Conservation (phyloP, 2,113 vertebrate species). For the Gnathonemus echidnorhynchus region DNA sequence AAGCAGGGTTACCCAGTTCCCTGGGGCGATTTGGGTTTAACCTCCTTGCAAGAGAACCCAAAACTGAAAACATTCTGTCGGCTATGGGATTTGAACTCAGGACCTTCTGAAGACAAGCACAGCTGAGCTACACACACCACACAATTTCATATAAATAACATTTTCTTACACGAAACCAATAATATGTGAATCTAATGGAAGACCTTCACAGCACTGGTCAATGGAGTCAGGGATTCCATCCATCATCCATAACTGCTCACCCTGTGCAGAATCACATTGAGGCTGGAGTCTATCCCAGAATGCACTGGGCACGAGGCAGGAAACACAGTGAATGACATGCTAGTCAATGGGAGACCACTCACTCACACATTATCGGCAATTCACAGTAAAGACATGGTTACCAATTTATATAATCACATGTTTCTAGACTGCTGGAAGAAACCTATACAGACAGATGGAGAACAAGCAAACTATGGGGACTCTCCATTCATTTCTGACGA, state of each 20-base stretch:
- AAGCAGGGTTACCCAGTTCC: not conserved
- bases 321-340: not conserved
- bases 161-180: not conserved
- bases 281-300: not conserved
- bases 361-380: not conserved
- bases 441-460: not conserved
- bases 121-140: not conserved
- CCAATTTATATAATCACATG: not conserved
- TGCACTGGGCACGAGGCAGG: not conserved
- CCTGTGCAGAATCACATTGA: not conserved
- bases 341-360: not conserved
- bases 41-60: not conserved
- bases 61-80: not conserved
- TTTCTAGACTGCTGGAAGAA: not conserved
- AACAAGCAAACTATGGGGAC: not conserved
- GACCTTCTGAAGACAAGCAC: not conserved
- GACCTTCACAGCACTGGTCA: not conserved
- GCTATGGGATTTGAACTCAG: not conserved
- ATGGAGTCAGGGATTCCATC: not conserved
- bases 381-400: not conserved
- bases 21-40: not conserved
- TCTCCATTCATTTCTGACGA: too few species aligned
- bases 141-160: not conserved
- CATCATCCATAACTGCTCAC: not conserved
- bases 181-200: not conserved